A percentile compares a stretch with the other conserved stretches of the same genome.
Conservation (phyloP, 2,113 vertebrate species). For the Cisticola juncidis region DNA sequence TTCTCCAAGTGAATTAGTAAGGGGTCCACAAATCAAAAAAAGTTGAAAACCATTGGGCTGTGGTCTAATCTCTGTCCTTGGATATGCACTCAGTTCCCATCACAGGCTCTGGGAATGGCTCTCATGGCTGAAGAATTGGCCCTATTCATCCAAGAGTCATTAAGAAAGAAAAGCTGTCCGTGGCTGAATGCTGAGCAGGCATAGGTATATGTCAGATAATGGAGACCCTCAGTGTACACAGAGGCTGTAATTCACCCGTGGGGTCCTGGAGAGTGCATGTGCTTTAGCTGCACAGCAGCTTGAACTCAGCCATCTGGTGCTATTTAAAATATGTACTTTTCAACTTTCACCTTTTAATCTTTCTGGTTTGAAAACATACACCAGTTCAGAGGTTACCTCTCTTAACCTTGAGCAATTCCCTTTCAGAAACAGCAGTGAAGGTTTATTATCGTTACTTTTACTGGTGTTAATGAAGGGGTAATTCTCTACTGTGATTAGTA, state of each 20-base stretch:
- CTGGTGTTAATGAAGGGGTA: conserved; percentile 10
- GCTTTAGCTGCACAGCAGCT: neutral
- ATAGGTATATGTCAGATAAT: neutral
- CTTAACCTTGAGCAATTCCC: conserved; percentile 22
- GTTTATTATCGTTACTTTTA: conserved; percentile 31
- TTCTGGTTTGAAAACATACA: conserved; percentile 50
- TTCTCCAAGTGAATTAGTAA: neutral
- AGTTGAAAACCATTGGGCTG: neutral
- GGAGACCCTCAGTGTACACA: neutral
- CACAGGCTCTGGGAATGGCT: neutral
- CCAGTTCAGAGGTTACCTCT: conserved; percentile 50
- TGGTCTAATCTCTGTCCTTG: neutral
- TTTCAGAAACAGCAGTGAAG: conserved; percentile 12
- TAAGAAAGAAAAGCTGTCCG: conserved; percentile 14
- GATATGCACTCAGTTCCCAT: neutral
- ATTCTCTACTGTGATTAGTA: conserved; percentile 29
- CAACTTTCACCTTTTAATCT: conserved; percentile 56
- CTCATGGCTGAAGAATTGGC: neutral
- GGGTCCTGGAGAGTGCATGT: neutral
- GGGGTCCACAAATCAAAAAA: conserved; percentile 21
- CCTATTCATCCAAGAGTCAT: conserved; percentile 16
- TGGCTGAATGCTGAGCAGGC: neutral
- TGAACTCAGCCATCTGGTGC: conserved; percentile 32
- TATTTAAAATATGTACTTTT: conserved; percentile 62
- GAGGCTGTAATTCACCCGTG: conserved; percentile 13